A percentile compares a stretch with the other conserved stretches of the same genome.
Evolutionary conservation across 2,797 vertebrate species (phyloP).

Genomic region (Rhincodon typus): DNA sequence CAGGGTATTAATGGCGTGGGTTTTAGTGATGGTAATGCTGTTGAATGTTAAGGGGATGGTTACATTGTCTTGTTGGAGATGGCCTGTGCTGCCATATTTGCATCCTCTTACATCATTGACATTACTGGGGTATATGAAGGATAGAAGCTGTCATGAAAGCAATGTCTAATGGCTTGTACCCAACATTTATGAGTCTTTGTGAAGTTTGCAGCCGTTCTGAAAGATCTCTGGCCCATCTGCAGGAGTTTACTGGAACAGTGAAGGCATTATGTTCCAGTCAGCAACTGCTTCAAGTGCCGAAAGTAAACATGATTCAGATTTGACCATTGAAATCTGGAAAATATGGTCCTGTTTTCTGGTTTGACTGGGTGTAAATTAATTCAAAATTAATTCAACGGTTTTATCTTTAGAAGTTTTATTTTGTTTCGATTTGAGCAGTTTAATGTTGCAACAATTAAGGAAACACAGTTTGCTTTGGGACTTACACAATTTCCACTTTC

Average conservation of each 20-base stretch:
- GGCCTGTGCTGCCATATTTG: too few relatives aligned
- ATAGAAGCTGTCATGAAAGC: not conserved
- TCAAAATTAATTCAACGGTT: not conserved
- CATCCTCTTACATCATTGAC: not conserved
- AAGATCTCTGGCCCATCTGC: not conserved
- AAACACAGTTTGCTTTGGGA: not conserved
- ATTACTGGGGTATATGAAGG: not conserved
- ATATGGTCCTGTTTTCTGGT: not conserved
- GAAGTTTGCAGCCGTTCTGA: not conserved
- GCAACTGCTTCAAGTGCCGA: not conserved
- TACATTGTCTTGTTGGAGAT: too few relatives aligned
- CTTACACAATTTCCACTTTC: constrained; percentile 34
- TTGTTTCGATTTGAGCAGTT: not conserved
- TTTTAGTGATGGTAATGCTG: too few relatives aligned
- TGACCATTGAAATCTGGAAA: not conserved
- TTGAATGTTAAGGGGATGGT: too few relatives aligned
- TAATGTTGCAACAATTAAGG: not conserved
- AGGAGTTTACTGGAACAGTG: not conserved
- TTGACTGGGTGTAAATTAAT: not conserved
- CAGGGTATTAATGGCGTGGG: too few relatives aligned
- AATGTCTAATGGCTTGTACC: not conserved
- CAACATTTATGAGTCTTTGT: not conserved
- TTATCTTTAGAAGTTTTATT: not conserved
- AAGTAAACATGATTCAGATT: not conserved
- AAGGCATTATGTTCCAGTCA: not conserved